Base-by-base conservation (phyloP, 2,113 vertebrate genomes). In the Saguinus midas region DNA sequence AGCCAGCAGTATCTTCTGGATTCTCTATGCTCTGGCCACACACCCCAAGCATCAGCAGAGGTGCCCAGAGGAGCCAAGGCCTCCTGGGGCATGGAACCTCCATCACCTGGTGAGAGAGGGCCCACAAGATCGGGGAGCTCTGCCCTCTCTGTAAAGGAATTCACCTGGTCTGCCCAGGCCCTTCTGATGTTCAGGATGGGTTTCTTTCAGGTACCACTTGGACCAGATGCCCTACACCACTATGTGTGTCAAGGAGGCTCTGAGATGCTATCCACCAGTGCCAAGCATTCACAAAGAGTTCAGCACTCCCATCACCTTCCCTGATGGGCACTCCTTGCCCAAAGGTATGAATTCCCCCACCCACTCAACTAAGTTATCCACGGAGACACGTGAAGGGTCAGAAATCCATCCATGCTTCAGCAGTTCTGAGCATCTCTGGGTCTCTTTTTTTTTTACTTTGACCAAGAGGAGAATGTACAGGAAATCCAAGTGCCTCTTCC, bases 211-310 rank as follows among this genome's bases (percentile, higher is more conserved):
- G 99, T 99, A 99, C 13, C 98, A 99, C 97, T 98, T 99, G 3
- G 98, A 93, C 96, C 99, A 99, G 98, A 99, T 99, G 96, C 98
- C 99, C 10, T 99, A 99, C 86, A 99, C 98, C 45, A 99, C 99
- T 0, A 99, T 99, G 99, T 99, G 99, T 90, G 99, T 99, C 93
- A 99, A 99, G 91, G 99, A 99, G 97, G 99, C 98, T 25, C 90
- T 99, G n/a, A 99, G 99, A 5, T 96, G 99, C 27, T 99, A 99
- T 89, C 99, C 99, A 6, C 99, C 99, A 0, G 99, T 99, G 2
- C 98, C 99, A 35, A 6, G 1, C 0, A 88, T 99, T 0, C 25
- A 98, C 66, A 98, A 99, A 64, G 61, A 82, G 40, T 96, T 98
- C 72, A 98, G 98, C 84, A 99, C 99, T 97, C 98, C 99, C 3